Evolutionary conservation across 2,797 vertebrate genomes (phyloP), one percentile per base, ranked within the genome.

Genomic region (Ataeniobius toweri): DNA sequence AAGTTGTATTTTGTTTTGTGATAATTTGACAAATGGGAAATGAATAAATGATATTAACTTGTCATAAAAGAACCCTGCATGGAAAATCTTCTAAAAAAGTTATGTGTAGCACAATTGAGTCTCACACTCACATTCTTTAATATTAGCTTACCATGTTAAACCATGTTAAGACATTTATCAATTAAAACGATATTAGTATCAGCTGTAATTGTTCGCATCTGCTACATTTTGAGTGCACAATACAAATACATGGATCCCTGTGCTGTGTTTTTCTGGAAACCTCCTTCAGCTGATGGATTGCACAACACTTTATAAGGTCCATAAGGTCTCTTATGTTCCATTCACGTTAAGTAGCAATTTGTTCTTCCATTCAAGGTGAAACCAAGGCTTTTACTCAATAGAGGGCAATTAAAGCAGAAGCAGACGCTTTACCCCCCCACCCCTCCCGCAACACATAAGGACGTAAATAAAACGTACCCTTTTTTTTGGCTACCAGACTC

Each of bases 381-480:
- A 89, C 81, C 82, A 83, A 76, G 70, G 75, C 58, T 71, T 50
- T 31, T 77, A 88, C 86, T 91, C 80, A 87, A 84, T 79, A 83
- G 80, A 89, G 84, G 71, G 65, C 71, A 56, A 70, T 88, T 89
- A 71, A 86, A 69, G 56, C 12, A 85, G 85, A 80, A n/a, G 77
- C 50, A 76, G 74, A 80, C 51, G 41, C 88, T 63, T 76, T 63
- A 1, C 20, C 79, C 75, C 6, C 55, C 78, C 74, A 46, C 73
- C 41, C 67, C 7, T 36, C 67, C 6, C 55, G 56, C 75, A 78
- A 82, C 86, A 85, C 75, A 75, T 89, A 85, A 82, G 80, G 89
- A 86, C 79, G 86, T 91, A 93, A 93, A 94, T 91, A 89, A 89
- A 89, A 86, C 86, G 65, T 73, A 77, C 86, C 88, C 88, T 85